Conservation (phyloP, 2,113 vertebrate species). For the Neodon shergylaensis region DNA sequence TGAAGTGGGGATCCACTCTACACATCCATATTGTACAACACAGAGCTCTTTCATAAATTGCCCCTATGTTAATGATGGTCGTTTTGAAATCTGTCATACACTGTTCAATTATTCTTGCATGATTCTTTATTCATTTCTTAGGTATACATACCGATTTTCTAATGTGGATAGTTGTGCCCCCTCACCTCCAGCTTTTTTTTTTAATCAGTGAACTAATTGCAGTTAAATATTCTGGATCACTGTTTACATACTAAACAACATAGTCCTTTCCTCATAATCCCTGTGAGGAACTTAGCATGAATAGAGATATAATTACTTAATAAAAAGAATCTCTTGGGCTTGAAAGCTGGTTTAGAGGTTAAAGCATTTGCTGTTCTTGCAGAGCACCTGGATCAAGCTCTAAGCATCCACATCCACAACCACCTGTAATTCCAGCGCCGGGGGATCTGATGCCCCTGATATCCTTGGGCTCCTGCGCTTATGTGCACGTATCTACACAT, state of each 20-base stretch:
- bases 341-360: no score
- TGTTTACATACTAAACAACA: background rate
- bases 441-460: background rate
- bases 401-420: background rate
- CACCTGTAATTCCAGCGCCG: background rate
- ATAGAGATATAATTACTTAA: background rate
- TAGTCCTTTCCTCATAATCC: background rate
- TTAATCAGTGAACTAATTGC: conserved; percentile 2
- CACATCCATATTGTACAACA: background rate
- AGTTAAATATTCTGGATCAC: background rate
- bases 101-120: background rate
- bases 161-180: background rate
- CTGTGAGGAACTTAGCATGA: background rate
- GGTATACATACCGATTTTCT: background rate
- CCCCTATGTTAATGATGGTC: background rate
- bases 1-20: conserved; percentile 24
- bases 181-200: background rate
- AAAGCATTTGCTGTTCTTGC: background rate
- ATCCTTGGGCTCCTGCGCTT: background rate
- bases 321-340: background rate
- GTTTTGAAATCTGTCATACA: background rate
- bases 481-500: background rate
- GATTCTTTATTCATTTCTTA: background rate
- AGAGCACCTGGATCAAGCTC: background rate
- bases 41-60: conserved; percentile 9